These are phyloP conservation scores for Ceuthmochares aereus DNA, from an alignment of 2,113 vertebrate species.

Conservation along the genomic window DNA sequence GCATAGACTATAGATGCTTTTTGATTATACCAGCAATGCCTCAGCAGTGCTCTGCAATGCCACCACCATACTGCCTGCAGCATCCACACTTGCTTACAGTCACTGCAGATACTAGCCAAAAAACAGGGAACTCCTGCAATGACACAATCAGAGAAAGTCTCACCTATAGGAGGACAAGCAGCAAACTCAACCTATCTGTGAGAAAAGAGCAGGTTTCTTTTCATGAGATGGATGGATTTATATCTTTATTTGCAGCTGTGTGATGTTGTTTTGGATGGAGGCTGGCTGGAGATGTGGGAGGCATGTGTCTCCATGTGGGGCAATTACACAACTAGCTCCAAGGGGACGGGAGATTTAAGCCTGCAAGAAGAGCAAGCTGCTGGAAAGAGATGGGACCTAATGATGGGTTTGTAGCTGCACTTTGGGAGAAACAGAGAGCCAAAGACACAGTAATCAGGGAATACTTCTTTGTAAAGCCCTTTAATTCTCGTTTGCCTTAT, in stretches of 20 bases:
- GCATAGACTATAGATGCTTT: fast-evolving
- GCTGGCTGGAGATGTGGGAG: neutral
- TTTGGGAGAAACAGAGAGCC: neutral
- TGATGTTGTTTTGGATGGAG: neutral
- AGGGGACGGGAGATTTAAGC: neutral
- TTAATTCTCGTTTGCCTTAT: neutral
- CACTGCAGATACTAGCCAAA: neutral
- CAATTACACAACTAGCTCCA: neutral
- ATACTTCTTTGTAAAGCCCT: neutral
- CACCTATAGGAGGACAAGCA: neutral
- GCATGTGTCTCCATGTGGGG: neutral
- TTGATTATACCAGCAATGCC: too few relatives aligned
- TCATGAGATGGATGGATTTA: neutral
- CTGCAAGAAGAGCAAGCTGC: neutral
- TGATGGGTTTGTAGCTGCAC: neutral
- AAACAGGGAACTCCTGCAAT: neutral
- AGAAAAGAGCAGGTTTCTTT: neutral
- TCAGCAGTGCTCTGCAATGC: neutral
- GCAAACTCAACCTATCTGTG: neutral
- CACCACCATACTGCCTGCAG: neutral
- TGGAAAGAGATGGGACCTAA: neutral
- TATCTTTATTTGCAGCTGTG: neutral
- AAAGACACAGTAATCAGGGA: neutral
- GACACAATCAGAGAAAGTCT: neutral
- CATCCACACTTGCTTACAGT: fast-evolving